Percentiles rank a stretch among this genome's conserved stretches.
phyloP scores from a whole-genome alignment of 2,113 vertebrate genomes.

The Gadus macrocephalus region DNA sequence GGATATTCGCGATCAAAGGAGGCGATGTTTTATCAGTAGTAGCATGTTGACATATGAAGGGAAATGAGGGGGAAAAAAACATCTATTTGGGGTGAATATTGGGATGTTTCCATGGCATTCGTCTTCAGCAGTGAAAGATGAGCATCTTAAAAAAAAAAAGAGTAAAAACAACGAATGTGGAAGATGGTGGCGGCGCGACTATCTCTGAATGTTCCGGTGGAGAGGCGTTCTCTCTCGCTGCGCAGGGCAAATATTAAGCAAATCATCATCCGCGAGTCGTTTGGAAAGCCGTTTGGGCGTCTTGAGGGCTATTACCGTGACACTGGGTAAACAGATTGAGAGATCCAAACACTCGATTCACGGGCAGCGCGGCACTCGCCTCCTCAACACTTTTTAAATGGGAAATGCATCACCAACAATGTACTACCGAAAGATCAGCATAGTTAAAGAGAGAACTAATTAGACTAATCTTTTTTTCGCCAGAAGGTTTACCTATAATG shows the following conservation, averaged over 20 bases:
- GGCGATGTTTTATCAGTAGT: constrained; percentile 60
- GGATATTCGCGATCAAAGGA: constrained; percentile 56
- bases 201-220: constrained; percentile 21
- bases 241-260: constrained; percentile 41
- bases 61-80: constrained; percentile 14
- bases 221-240: constrained; percentile 11
- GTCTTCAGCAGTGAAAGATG: constrained; percentile 63
- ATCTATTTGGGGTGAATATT: constrained; percentile 59
- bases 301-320: constrained; percentile 56
- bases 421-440: constrained; percentile 46
- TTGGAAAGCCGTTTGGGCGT: constrained; percentile 48
- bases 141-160: constrained; percentile 43
- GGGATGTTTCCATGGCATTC: constrained; percentile 61
- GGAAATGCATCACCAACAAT: constrained; percentile 60
- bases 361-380: constrained; percentile 54
- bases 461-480: constrained; percentile 66
- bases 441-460: constrained; percentile 68
- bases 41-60: constrained; percentile 35
- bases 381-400: constrained; percentile 53
- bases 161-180: constrained; percentile 17
- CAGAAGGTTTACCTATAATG: constrained; percentile 73
- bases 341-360: constrained; percentile 66
- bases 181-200: constrained; percentile 29
- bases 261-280: constrained; percentile 37
- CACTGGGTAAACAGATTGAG: constrained; percentile 60